These are phyloP conservation scores for Drosophila ironensis DNA, from an alignment of 1,140 invertebrate species.

Conservation along the genomic window DNA sequence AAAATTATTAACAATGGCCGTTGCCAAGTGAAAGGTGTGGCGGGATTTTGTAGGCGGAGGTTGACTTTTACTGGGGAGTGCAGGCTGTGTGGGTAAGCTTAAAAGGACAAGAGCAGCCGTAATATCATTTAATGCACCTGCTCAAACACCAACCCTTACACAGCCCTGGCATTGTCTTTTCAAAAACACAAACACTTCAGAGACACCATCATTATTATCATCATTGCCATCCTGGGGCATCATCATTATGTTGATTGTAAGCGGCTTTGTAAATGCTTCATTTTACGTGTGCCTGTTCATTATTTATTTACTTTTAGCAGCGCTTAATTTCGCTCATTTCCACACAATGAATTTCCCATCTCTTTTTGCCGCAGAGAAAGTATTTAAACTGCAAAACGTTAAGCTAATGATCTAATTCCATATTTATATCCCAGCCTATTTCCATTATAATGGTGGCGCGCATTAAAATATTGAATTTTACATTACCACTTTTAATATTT, in stretches of 20 bases:
- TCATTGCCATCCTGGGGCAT: constrained; percentile 18
- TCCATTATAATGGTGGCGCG: constrained; percentile 13
- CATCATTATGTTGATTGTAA: constrained; percentile 52
- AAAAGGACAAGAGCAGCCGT: constrained; percentile 10
- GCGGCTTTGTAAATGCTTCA: constrained; percentile 67
- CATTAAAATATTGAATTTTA: constrained; percentile 29
- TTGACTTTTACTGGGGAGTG: background rate
- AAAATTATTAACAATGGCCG: constrained; percentile 75
- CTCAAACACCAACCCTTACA: constrained; percentile 15
- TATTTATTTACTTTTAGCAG: constrained; percentile 68
- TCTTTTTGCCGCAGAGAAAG: too few species aligned
- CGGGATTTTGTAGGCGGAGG: background rate
- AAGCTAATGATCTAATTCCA: constrained; percentile 67
- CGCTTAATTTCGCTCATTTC: constrained; percentile 59
- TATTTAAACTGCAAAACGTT: constrained; percentile 49
- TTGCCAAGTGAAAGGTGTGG: constrained; percentile 58
- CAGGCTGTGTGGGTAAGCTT: background rate
- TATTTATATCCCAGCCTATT: constrained; percentile 51
- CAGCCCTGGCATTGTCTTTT: constrained; percentile 36
- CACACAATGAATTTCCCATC: background rate
- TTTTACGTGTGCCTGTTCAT: constrained; percentile 50
- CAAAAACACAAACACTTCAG: constrained; percentile 34
- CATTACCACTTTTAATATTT: constrained; percentile 19
- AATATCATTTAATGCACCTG: constrained; percentile 80
- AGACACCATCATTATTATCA: constrained; percentile 27